Evolutionary conservation across 2,797 vertebrate species (phyloP), one percentile per base, ranked within the genome.

Genomic region (Lemur catta): DNA sequence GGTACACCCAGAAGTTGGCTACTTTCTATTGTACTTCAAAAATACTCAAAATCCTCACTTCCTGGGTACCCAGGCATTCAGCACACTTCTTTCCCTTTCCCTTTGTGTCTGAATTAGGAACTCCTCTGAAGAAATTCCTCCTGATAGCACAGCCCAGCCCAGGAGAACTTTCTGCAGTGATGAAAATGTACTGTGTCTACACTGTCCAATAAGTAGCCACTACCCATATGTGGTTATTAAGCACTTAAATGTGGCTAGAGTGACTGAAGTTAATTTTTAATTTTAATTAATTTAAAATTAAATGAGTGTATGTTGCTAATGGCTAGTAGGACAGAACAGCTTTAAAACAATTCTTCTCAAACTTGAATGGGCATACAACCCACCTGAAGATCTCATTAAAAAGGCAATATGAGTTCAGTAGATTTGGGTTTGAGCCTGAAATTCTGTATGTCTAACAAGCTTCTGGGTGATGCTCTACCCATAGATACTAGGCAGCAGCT

Each of bases 401-500:
- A 76, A 65, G 33, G 13, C 20, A 15, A 2, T 7, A 38, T 50
- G 11, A 52, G 12, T 52, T 69, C 59, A 35, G 26, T 14, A 33
- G 15, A 69, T 26, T 57, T 41, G 3, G 4, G 0, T 30, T n/a
- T 7, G 26, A 4, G 4, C 20, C 41, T 7, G 4, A 78, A 88
- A 63, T 30, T 33, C 18, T 71, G 6, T 43, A 22, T 12, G 12
- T 57, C 38, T 48, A 17, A 38, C 12, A 28, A 75, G 46, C 30
- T 63, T 57, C 63, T 15, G 15, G 9, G 43, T 61, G 52, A 48
- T 2, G 5, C 55, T 65, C 50, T 13, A 13, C 33, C 12, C 13
- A 4, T 28, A 12, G 2, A n/a, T 0, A 17, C 2, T 0, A 2
- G 20, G 6, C 1, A 4, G 13, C 35, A 61, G 7, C 15, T 13